A percentile compares a stretch with the other conserved stretches of the same genome.
These are phyloP conservation scores for Pseudoatta argentina DNA, from an alignment of 1,140 invertebrate species.

Conservation along the genomic window DNA sequence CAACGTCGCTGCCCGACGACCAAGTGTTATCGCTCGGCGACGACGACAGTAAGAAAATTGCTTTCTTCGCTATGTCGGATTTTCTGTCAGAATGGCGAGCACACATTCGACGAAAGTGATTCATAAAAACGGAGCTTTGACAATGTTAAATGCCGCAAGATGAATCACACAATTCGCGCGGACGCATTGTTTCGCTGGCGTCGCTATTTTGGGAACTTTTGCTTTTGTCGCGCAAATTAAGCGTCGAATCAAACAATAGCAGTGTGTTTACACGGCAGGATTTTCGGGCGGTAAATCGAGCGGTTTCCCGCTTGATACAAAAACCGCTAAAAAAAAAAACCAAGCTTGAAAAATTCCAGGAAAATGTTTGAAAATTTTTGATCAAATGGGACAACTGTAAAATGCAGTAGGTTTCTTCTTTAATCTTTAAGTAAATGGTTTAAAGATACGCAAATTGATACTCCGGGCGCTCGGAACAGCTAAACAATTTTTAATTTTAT, in stretches of 20 bases:
- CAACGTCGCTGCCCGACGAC: neutral
- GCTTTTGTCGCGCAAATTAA: conserved; percentile 35
- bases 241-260: conserved; percentile 5
- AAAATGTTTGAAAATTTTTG: neutral
- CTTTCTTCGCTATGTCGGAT: conserved; percentile 1
- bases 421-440: too few species aligned
- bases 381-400: neutral
- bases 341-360: neutral
- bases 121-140: conserved; percentile 29
- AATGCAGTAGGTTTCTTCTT: neutral
- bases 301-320: neutral
- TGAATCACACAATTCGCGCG: conserved; percentile 17
- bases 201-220: conserved; percentile 7
- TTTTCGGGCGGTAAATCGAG: neutral
- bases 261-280: neutral
- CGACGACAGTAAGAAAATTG: conserved; percentile 43
- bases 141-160: conserved; percentile 17
- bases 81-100: neutral
- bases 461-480: too few species aligned
- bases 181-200: conserved; percentile 16
- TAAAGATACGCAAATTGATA: too few species aligned
- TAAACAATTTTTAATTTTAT: too few species aligned
- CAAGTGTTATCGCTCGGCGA: conserved; percentile 23
- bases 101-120: conserved; percentile 16
- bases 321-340: neutral